Conservation (phyloP, 2,113 vertebrate species). For the Scomber japonicus region DNA sequence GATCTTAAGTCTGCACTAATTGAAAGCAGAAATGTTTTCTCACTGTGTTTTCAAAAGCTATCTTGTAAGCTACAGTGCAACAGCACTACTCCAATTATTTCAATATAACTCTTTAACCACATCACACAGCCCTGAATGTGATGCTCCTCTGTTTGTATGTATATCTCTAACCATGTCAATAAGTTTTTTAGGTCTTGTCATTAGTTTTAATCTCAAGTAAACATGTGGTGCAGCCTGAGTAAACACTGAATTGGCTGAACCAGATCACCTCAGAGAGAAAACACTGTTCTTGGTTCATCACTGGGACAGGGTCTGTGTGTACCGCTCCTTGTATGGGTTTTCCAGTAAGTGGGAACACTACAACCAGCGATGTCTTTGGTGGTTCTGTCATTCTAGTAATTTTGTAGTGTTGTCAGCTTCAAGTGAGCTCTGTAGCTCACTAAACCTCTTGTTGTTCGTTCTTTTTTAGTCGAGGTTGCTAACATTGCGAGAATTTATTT, state of each 20-base stretch:
- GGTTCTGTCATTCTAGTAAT: conserved; percentile 2
- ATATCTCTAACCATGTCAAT: conserved; percentile 48
- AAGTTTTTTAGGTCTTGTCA: conserved; percentile 57
- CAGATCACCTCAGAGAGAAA: conserved; percentile 52
- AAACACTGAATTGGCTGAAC: conserved; percentile 68
- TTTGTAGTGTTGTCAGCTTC: not conserved
- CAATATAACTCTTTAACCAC: conserved; percentile 1
- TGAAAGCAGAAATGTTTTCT: not conserved
- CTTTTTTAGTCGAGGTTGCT: not conserved
- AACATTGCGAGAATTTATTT: not conserved
- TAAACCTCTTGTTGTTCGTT: not conserved
- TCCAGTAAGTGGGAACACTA: conserved; percentile 34
- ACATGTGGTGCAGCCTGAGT: conserved; percentile 63
- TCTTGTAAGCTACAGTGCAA: not conserved
- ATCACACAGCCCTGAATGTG: not conserved
- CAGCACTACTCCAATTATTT: not conserved
- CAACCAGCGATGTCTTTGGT: conserved; percentile 34
- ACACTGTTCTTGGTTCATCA: conserved; percentile 44
- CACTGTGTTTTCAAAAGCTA: not conserved
- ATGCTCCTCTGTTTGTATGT: conserved; percentile 51
- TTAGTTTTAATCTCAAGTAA: conserved; percentile 71
- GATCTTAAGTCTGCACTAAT: not conserved
- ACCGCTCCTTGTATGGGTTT: conserved; percentile 66
- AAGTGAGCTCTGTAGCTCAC: not conserved
- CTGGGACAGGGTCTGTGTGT: conserved; percentile 2